Percentiles rank a stretch among this genome's conserved stretches.
Conservation (phyloP, 2,888 invertebrate species). For the Frankliniella intonsa region DNA sequence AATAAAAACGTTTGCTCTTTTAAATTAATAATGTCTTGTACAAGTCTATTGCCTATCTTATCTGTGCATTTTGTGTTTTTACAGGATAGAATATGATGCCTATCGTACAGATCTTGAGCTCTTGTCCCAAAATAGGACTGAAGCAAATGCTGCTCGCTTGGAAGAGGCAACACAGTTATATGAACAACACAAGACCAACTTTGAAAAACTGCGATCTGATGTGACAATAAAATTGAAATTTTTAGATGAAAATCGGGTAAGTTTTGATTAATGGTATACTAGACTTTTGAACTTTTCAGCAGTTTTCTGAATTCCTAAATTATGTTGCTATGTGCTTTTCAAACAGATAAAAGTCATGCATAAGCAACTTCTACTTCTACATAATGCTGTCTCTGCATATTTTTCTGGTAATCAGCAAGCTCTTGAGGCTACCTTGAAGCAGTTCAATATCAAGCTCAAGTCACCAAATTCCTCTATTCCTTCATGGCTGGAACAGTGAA, state of each 20-base stretch:
- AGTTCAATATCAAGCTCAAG: slow-evolving; percentile 89
- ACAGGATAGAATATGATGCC: slow-evolving; percentile 93
- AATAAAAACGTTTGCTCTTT: slow-evolving; percentile 44
- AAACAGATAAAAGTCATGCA: slow-evolving; percentile 97
- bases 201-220: slow-evolving; percentile 89
- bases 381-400: slow-evolving; percentile 95
- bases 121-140: slow-evolving; percentile 60
- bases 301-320: background rate
- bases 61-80: slow-evolving; percentile 28
- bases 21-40: background rate
- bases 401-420: slow-evolving; percentile 94
- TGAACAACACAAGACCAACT: slow-evolving; percentile 79
- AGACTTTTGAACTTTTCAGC: background rate
- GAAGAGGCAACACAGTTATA: slow-evolving; percentile 79
- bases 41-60: background rate
- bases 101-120: slow-evolving; percentile 91
- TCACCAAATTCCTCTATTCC: slow-evolving; percentile 70
- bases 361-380: slow-evolving; percentile 90
- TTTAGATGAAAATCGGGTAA: slow-evolving; percentile 93
- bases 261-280: slow-evolving; percentile 36
- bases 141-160: slow-evolving; percentile 56
- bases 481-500: slow-evolving; percentile 75
- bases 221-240: slow-evolving; percentile 93
- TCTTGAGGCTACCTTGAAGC: slow-evolving; percentile 87
- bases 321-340: slow-evolving; percentile 34